These are phyloP conservation scores for Chionomys nivalis DNA, from an alignment of 2,113 vertebrate genomes.

Conservation along the genomic window DNA sequence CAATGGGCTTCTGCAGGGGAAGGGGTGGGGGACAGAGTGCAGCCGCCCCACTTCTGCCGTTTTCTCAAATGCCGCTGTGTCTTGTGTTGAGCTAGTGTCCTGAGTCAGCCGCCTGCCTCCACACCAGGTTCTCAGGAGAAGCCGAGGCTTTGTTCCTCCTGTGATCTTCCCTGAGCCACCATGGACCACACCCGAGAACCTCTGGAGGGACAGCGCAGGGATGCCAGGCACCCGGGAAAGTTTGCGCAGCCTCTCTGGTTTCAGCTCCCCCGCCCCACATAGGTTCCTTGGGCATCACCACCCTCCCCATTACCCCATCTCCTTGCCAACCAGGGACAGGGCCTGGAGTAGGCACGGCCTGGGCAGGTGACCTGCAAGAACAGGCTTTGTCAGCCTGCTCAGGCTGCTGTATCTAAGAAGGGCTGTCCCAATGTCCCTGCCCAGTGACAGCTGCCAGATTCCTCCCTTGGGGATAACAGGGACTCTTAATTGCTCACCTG, in stretches of 20 bases:
- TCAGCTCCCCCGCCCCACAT: no score
- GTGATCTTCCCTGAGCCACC: background rate
- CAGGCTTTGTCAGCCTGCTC: background rate
- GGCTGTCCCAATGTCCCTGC: accelerated
- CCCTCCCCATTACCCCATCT: no score
- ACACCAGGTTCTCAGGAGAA: background rate
- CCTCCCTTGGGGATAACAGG: background rate
- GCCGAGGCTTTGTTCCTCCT: background rate
- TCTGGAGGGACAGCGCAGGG: accelerated
- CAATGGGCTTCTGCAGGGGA: background rate
- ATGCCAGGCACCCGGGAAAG: background rate
- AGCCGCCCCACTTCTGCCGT: background rate
- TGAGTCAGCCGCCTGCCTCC: background rate
- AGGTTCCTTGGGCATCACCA: background rate
- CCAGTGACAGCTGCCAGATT: background rate
- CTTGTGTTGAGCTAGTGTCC: no score
- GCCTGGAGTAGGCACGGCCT: background rate
- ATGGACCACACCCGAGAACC: background rate
- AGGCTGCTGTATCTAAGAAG: background rate
- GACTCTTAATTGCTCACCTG: slow-evolving; percentile 61
- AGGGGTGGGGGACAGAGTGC: background rate
- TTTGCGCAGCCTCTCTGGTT: background rate
- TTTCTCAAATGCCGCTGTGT: background rate
- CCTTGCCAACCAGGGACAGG: background rate
- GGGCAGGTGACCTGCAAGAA: no score